Conservation (phyloP, 2,113 vertebrate genomes). For the Noturus placidus region DNA sequence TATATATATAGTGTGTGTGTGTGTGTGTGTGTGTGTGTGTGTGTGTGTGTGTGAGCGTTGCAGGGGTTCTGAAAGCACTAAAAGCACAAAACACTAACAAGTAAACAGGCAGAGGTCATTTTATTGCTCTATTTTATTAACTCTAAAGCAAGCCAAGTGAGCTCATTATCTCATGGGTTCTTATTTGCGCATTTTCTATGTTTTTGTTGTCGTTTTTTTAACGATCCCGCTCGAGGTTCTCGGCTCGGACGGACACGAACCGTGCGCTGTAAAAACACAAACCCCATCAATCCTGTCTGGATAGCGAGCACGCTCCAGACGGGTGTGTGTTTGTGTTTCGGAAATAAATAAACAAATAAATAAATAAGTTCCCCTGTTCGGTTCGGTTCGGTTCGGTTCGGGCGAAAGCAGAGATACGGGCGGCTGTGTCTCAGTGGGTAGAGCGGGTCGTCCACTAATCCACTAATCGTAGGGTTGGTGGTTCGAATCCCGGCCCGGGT, state of each 20-base stretch:
- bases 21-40: constrained; percentile 11
- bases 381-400: not conserved
- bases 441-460: no score
- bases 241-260: not conserved
- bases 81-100: not conserved
- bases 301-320: not conserved
- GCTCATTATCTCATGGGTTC: not conserved
- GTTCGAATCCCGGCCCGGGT: no score
- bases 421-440: no score
- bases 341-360: no score
- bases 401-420: no score
- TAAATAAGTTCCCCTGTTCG: not conserved
- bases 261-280: not conserved
- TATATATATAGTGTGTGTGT: constrained; percentile 2
- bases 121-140: not conserved
- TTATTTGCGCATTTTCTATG: not conserved
- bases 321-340: no score
- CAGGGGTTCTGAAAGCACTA: not conserved
- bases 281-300: not conserved
- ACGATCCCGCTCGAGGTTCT: not conserved
- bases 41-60: not conserved
- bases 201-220: not conserved
- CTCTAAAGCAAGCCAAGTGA: not conserved
- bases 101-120: not conserved
- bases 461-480: no score